Percentiles rank a stretch among this genome's conserved stretches.
phyloP scores from a whole-genome alignment of 1,140 invertebrate genomes.

The Listronotus oregonensis region DNA sequence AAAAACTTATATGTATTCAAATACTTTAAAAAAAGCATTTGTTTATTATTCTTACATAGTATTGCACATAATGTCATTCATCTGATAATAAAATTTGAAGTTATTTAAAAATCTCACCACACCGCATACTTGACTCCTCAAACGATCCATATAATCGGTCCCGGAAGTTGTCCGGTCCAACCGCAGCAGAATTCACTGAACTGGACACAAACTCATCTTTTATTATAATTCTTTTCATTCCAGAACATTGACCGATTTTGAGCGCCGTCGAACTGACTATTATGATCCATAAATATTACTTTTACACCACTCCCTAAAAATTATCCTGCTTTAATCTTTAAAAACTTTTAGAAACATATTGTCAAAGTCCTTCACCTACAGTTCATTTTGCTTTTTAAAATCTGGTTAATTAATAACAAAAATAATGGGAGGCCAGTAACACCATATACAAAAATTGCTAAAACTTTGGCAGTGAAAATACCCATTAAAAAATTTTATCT shows the following conservation, averaged over 20 bases:
- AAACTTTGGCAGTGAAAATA: no score
- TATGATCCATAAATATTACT: slow-evolving; percentile 33
- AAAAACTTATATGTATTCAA: no score
- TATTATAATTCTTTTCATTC: slow-evolving; percentile 38
- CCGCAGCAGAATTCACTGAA: slow-evolving; percentile 25
- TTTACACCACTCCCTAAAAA: slow-evolving; percentile 7
- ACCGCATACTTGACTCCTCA: slow-evolving; percentile 20
- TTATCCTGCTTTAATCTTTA: slow-evolving; percentile 1
- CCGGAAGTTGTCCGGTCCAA: slow-evolving; percentile 31
- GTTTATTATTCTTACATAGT: no score
- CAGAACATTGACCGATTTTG: slow-evolving; percentile 33
- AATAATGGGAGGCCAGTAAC: no score
- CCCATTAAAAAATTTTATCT: no score
- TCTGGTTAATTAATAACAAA: no score
- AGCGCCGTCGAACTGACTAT: slow-evolving; percentile 34
- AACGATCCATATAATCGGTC: slow-evolving; percentile 26
- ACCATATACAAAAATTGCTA: no score
- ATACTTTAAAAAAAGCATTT: no score
- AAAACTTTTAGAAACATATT: slow-evolving; percentile 3
- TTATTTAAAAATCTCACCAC: no score
- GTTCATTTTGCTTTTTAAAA: no score
- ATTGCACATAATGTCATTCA: no score
- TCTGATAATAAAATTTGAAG: no score
- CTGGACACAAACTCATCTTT: slow-evolving; percentile 34
- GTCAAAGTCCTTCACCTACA: background rate